A percentile compares a stretch with the other conserved stretches of the same genome.
These are phyloP conservation scores for Aphaenogaster rudis DNA, from an alignment of 1,140 invertebrate species.

Conservation along the genomic window DNA sequence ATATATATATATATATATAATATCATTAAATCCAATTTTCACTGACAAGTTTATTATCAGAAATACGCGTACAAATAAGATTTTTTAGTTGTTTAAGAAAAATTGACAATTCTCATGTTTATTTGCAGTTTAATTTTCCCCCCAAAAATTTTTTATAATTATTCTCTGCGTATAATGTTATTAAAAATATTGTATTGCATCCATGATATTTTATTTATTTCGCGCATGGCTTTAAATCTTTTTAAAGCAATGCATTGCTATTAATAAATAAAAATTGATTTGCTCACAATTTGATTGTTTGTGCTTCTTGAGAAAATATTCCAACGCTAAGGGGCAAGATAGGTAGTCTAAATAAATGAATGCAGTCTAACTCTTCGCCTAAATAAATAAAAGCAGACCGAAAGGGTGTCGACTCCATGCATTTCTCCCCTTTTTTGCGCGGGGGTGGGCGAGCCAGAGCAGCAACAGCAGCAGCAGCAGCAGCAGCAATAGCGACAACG, in stretches of 20 bases:
- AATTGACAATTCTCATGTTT: background rate
- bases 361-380: slow-evolving; percentile 30
- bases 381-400: slow-evolving; percentile 65
- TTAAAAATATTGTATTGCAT: slow-evolving; percentile 2
- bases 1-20: background rate
- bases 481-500: slow-evolving; percentile 31
- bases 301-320: background rate
- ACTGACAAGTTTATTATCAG: background rate
- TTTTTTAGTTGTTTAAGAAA: background rate
- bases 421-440: slow-evolving; percentile 67
- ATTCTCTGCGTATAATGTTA: background rate
- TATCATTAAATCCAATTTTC: slow-evolving; percentile 35
- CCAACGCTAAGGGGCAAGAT: background rate
- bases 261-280: slow-evolving; percentile 40
- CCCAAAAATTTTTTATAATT: background rate
- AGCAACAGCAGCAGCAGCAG: slow-evolving; percentile 57
- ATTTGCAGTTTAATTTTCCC: background rate
- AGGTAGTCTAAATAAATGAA: slow-evolving; percentile 43
- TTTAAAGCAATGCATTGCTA: background rate
- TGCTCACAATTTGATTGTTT: background rate
- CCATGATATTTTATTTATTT: background rate
- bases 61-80: background rate
- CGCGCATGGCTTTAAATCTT: background rate
- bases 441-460: slow-evolving; percentile 47
- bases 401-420: slow-evolving; percentile 68